Percentiles rank a stretch among this genome's conserved stretches.
Evolutionary conservation across 2,113 vertebrate species (phyloP).

Genomic region (Puntigrus tetrazona): DNA sequence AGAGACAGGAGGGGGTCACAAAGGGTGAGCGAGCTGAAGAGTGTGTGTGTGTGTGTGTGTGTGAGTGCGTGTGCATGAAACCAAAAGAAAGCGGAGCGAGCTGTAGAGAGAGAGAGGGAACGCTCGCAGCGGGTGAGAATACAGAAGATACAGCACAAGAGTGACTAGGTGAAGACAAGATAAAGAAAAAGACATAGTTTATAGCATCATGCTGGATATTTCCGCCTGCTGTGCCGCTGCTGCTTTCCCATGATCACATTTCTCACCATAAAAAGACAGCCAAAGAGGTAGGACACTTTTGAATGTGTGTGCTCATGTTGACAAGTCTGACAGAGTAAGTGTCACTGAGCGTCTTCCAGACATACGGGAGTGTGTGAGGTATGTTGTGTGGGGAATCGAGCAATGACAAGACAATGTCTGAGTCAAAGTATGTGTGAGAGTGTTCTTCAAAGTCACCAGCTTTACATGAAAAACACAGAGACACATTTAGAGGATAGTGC

Average conservation of each 20-base stretch:
- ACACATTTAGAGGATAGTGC: neutral
- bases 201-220: constrained; percentile 73
- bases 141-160: constrained; percentile 44
- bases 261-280: constrained; percentile 69
- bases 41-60: neutral
- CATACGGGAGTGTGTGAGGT: constrained; percentile 5
- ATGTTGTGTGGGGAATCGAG: constrained; percentile 36
- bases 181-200: constrained; percentile 64
- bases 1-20: constrained; percentile 49
- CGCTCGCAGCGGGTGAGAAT: constrained; percentile 45
- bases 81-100: constrained; percentile 53
- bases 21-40: neutral
- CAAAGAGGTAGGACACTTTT: constrained; percentile 73
- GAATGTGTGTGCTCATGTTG: constrained; percentile 39
- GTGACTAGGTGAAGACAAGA: constrained; percentile 44
- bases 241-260: constrained; percentile 73
- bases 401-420: constrained; percentile 40
- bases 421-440: constrained; percentile 18
- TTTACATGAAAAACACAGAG: neutral
- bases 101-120: constrained; percentile 30
- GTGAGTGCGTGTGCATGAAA: constrained; percentile 6
- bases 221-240: constrained; percentile 65
- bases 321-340: neutral
- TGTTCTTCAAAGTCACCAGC: constrained; percentile 28
- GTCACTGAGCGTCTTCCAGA: neutral